Conservation (phyloP, 2,888 invertebrate genomes). For the Andrena minutula region DNA sequence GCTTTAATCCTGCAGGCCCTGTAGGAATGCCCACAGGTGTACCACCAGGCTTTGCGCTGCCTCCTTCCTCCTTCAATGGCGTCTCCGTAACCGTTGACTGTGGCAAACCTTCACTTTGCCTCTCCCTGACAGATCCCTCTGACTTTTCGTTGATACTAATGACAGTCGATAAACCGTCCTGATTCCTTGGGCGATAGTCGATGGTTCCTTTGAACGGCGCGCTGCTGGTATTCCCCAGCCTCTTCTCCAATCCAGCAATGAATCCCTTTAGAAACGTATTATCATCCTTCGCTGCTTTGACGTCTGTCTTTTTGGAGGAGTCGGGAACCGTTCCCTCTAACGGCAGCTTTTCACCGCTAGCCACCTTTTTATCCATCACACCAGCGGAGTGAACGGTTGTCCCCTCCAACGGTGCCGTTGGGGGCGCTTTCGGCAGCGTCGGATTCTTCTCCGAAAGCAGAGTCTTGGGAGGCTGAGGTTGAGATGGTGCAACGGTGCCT, state of each 20-base stretch:
- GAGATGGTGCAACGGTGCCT: not conserved
- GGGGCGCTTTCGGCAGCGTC: not conserved
- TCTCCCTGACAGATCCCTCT: not conserved
- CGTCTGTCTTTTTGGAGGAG: not conserved
- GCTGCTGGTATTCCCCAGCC: not conserved
- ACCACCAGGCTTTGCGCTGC: not conserved
- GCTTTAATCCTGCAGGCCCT: conserved; percentile 1
- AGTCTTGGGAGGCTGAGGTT: not conserved
- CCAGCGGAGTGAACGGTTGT: not conserved
- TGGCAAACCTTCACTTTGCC: not conserved
- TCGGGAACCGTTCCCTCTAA: not conserved
- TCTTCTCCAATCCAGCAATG: not conserved
- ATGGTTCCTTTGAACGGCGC: conserved; percentile 31
- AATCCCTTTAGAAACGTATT: not conserved
- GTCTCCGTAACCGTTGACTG: not conserved
- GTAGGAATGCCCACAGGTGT: not conserved
- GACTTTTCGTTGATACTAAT: not conserved
- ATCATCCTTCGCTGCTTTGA: not conserved
- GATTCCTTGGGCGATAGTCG: not conserved
- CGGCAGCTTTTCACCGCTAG: not conserved
- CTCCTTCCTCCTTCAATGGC: not conserved
- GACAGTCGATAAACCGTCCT: not conserved
- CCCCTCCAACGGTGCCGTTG: conserved; percentile 5
- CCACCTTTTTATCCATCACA: not conserved
- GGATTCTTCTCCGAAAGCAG: not conserved